A percentile compares a stretch with the other conserved stretches of the same genome.
These are phyloP conservation scores for Drosophila suboccidentalis DNA, from an alignment of 2,888 invertebrate genomes.

Conservation along the genomic window DNA sequence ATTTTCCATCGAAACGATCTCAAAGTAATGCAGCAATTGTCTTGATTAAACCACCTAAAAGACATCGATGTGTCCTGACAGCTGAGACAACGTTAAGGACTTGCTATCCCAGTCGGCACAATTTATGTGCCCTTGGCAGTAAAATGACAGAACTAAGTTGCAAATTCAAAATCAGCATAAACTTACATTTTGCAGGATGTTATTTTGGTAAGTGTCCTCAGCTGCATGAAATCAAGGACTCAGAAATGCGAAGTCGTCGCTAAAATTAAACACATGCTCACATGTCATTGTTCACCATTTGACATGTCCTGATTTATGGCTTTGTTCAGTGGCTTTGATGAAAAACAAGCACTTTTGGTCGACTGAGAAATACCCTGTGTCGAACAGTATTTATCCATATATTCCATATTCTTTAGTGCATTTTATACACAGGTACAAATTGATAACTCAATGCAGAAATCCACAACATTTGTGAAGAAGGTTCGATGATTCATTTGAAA, in stretches of 20 bases:
- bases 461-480: too few species aligned
- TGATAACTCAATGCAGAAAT: too few species aligned
- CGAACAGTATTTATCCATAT: too few species aligned
- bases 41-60: neutral
- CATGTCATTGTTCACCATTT: neutral
- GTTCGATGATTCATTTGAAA: too few species aligned
- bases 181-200: slow-evolving; percentile 1
- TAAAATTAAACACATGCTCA: neutral
- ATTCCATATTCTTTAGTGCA: too few species aligned
- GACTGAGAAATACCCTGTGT: too few species aligned
- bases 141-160: slow-evolving; percentile 19
- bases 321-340: slow-evolving; percentile 4
- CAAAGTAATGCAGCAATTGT: neutral
- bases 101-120: neutral
- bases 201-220: slow-evolving; percentile 7
- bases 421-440: too few species aligned
- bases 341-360: neutral
- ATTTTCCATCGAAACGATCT: too few species aligned
- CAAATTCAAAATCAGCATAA: slow-evolving; percentile 23
- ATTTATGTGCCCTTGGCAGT: slow-evolving; percentile 16
- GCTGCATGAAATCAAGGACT: slow-evolving; percentile 1
- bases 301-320: slow-evolving; percentile 17
- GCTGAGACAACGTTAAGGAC: slow-evolving; percentile 7
- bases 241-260: neutral
- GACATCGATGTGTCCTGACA: neutral